Percentiles rank a stretch among this genome's conserved stretches.
Conservation (phyloP, 1,140 invertebrate species). For the Drosophila athabasca region DNA sequence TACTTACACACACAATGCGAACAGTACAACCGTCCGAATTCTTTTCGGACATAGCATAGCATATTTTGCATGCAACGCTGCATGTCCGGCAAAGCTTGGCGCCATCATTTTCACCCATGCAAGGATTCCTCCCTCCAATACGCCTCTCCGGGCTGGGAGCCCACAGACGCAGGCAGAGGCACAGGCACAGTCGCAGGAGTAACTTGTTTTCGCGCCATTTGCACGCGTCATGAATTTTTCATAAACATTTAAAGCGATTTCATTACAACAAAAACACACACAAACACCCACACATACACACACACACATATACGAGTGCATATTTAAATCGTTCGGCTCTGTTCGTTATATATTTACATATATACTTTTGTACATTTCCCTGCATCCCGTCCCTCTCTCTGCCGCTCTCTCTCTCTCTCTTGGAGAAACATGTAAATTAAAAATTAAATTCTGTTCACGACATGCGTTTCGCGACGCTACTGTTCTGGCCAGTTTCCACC, state of each 20-base stretch:
- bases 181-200: constrained; percentile 32
- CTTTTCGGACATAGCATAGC: constrained; percentile 64
- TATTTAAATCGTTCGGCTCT: constrained; percentile 32
- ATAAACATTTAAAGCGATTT: constrained; percentile 81
- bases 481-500: constrained; percentile 22
- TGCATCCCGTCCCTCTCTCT: not conserved
- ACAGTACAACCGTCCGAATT: constrained; percentile 54
- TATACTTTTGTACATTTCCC: not conserved
- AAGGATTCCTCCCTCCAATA: constrained; percentile 31
- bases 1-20: constrained; percentile 47
- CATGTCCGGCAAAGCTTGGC: constrained; percentile 73
- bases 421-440: constrained; percentile 60
- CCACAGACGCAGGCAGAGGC: constrained; percentile 16
- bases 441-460: constrained; percentile 72
- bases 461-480: constrained; percentile 61
- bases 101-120: constrained; percentile 75
- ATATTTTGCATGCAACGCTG: constrained; percentile 80
- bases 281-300: constrained; percentile 19
- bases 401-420: not conserved
- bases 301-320: constrained; percentile 7
- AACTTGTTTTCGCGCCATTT: constrained; percentile 82
- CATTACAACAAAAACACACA: constrained; percentile 62
- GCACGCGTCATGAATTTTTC: constrained; percentile 82
- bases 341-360: not conserved
- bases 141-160: constrained; percentile 23